A percentile compares a stretch with the other conserved stretches of the same genome.
Conservation (phyloP, 2,888 invertebrate genomes). For the Odontocolon sp. region DNA sequence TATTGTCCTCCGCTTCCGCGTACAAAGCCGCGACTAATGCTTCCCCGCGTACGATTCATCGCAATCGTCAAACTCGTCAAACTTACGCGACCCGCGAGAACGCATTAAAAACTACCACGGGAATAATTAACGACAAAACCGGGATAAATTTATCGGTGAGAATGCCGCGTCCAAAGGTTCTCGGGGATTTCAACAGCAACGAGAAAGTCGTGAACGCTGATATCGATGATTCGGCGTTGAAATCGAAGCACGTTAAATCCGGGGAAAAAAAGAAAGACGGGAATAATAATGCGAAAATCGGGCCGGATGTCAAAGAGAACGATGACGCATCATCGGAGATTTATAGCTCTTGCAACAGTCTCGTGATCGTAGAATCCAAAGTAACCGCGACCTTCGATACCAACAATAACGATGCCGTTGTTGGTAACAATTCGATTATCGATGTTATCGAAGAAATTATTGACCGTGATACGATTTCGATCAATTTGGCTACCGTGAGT, state of each 20-base stretch:
- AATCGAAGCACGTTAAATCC: constrained; percentile 60
- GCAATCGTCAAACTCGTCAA: constrained; percentile 41
- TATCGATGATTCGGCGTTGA: constrained; percentile 62
- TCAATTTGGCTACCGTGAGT: constrained; percentile 28
- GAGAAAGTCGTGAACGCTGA: constrained; percentile 28
- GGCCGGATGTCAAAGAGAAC: constrained; percentile 24
- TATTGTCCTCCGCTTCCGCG: constrained; percentile 29
- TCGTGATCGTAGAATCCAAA: constrained; percentile 23
- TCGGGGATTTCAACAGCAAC: constrained; percentile 46
- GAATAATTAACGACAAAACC: neutral
- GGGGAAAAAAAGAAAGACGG: constrained; percentile 36
- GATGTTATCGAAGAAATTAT: constrained; percentile 19
- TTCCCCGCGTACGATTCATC: neutral
- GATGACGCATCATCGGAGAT: no score
- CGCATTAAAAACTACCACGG: neutral
- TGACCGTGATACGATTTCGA: constrained; percentile 44
- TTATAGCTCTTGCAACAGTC: no score
- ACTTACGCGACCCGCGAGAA: constrained; percentile 53
- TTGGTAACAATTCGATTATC: constrained; percentile 37
- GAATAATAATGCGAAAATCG: constrained; percentile 44
- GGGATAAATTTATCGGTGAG: neutral
- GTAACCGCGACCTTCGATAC: constrained; percentile 43
- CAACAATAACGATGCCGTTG: constrained; percentile 61
- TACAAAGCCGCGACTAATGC: constrained; percentile 20
- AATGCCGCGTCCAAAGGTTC: constrained; percentile 19